phyloP scores from a whole-genome alignment of 2,888 invertebrate species.

The Heteropelma amictum region DNA sequence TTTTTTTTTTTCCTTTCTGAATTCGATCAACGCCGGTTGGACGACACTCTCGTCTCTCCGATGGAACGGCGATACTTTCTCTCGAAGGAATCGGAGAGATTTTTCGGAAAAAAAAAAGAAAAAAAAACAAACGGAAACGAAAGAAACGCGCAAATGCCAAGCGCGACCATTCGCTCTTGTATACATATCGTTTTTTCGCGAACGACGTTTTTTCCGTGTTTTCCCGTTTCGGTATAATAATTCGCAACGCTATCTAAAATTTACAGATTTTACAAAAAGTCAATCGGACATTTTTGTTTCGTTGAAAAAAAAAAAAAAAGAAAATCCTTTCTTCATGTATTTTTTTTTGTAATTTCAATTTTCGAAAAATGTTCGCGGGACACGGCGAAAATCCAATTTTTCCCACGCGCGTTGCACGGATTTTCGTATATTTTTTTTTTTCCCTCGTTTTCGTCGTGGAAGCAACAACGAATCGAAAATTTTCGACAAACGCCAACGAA shows the following conservation, averaged over 20 bases:
- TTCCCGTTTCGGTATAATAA: slow-evolving; percentile 10
- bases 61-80: slow-evolving; percentile 17
- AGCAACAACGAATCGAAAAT: too few relatives aligned
- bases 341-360: neutral
- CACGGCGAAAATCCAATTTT: neutral
- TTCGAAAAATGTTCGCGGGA: neutral
- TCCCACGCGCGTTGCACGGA: too few relatives aligned
- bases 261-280: slow-evolving; percentile 17
- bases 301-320: neutral
- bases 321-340: too few relatives aligned
- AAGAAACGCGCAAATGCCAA: too few relatives aligned
- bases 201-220: neutral
- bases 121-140: too few relatives aligned
- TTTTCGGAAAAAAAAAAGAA: neutral
- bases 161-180: too few relatives aligned
- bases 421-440: too few relatives aligned
- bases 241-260: slow-evolving; percentile 38
- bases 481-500: too few relatives aligned
- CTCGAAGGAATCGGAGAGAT: slow-evolving; percentile 6
- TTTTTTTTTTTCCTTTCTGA: slow-evolving; percentile 7
- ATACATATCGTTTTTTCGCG: neutral
- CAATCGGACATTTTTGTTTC: neutral
- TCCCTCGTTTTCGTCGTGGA: too few relatives aligned
- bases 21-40: slow-evolving; percentile 30
- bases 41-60: slow-evolving; percentile 13